phyloP scores from a whole-genome alignment of 1,140 invertebrate genomes.

The Nasonia vitripennis region DNA sequence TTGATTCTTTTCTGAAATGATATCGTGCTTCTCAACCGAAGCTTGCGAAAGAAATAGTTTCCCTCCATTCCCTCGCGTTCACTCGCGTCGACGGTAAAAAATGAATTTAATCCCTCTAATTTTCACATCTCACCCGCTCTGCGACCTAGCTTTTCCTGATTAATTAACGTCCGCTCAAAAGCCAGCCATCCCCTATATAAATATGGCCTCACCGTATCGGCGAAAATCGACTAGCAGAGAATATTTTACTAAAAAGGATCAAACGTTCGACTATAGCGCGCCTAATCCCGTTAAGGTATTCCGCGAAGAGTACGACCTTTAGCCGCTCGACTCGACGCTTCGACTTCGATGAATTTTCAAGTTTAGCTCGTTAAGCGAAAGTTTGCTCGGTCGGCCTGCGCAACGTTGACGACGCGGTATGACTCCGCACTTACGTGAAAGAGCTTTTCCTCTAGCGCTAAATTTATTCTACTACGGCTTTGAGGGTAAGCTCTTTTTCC shows the following conservation, averaged over 20 bases:
- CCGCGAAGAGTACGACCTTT: not conserved
- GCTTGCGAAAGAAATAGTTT: too few species aligned
- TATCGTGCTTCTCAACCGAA: too few species aligned
- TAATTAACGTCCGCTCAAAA: not conserved
- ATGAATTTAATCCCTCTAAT: not conserved
- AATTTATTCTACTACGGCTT: slow-evolving; percentile 20
- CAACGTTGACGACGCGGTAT: slow-evolving; percentile 13
- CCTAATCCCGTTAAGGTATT: slow-evolving; percentile 17
- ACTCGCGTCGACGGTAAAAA: not conserved
- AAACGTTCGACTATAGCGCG: not conserved
- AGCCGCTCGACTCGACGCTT: not conserved
- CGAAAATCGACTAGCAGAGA: not conserved
- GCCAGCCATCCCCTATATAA: not conserved
- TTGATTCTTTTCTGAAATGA: too few species aligned
- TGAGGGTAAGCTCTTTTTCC: not conserved
- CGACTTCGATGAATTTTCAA: slow-evolving; percentile 38
- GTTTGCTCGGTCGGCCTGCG: not conserved
- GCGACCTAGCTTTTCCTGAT: not conserved
- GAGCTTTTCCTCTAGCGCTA: not conserved
- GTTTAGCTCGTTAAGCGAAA: slow-evolving; percentile 39
- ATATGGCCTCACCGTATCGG: not conserved
- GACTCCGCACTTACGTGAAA: slow-evolving; percentile 20
- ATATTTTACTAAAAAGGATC: slow-evolving; percentile 30
- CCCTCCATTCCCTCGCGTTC: too few species aligned
- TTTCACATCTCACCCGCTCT: not conserved